Evolutionary conservation across 2,888 invertebrate species (phyloP).

Genomic region (Trachelus iudaicus): DNA sequence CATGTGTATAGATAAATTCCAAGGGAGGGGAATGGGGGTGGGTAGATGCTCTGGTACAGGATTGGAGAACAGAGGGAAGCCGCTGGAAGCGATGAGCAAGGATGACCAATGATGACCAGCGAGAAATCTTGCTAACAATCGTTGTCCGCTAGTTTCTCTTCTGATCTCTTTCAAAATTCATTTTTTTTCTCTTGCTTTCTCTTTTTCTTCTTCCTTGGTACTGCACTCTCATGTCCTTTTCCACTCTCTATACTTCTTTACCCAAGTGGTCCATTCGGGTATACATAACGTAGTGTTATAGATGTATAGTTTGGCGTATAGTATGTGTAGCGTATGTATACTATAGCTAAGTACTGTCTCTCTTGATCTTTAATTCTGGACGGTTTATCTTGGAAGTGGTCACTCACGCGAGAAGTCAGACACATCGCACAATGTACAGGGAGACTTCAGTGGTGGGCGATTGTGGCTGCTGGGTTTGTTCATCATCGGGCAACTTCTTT

Average conservation of each 20-base stretch:
- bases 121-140: constrained; percentile 30
- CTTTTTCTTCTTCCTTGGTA: neutral
- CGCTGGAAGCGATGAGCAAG: constrained; percentile 6
- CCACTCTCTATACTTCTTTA: neutral
- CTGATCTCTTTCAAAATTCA: constrained; percentile 22
- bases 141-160: constrained; percentile 21
- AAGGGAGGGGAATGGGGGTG: constrained; percentile 1
- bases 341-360: neutral
- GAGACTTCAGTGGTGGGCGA: neutral
- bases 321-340: neutral
- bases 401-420: constrained; percentile 17
- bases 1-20: neutral
- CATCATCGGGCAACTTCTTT: neutral
- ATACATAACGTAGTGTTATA: neutral
- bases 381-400: constrained; percentile 13
- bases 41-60: constrained; percentile 9
- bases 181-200: constrained; percentile 4
- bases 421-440: constrained; percentile 4
- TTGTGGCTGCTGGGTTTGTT: neutral
- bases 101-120: constrained; percentile 32
- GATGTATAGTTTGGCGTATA: neutral
- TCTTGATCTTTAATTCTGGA: neutral
- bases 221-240: neutral
- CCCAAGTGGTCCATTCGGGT: neutral
- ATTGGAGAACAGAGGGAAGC: constrained; percentile 17